Evolutionary conservation across 2,888 invertebrate genomes (phyloP).

Genomic region (Cheilosia scutellata): DNA sequence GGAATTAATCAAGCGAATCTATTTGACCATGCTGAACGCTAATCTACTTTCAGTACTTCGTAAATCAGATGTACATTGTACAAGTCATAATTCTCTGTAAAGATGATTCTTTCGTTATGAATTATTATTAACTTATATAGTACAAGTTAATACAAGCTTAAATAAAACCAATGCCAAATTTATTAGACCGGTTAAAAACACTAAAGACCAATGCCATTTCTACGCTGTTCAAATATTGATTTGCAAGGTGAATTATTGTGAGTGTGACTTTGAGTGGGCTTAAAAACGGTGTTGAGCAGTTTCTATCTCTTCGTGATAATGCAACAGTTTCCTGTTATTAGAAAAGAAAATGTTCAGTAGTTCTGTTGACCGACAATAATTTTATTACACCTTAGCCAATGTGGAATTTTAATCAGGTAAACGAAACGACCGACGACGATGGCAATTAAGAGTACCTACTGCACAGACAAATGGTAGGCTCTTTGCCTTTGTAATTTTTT

Average conservation of each 20-base stretch:
- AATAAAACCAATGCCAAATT: slow-evolving; percentile 43
- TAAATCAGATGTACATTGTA: background rate
- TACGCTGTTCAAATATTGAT: background rate
- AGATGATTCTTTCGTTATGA: slow-evolving; percentile 16
- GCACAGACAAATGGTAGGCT: slow-evolving; percentile 34
- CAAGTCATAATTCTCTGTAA: slow-evolving; percentile 11
- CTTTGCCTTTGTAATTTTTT: slow-evolving; percentile 28
- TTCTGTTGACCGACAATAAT: slow-evolving; percentile 36
- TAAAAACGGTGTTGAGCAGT: slow-evolving; percentile 7
- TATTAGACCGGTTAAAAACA: slow-evolving; percentile 50
- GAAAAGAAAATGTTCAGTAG: background rate
- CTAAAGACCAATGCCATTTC: slow-evolving; percentile 38
- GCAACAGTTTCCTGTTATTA: slow-evolving; percentile 58
- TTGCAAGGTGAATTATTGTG: slow-evolving; percentile 19
- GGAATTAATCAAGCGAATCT: slow-evolving; percentile 39
- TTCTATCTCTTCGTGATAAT: slow-evolving; percentile 25
- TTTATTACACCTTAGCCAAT: background rate
- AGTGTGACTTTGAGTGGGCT: background rate
- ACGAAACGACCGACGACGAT: slow-evolving; percentile 35
- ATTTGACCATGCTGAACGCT: slow-evolving; percentile 23
- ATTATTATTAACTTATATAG: slow-evolving; percentile 5
- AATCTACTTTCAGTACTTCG: background rate
- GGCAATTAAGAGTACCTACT: slow-evolving; percentile 65
- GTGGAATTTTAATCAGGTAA: slow-evolving; percentile 66
- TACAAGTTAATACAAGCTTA: background rate